Conservation (phyloP, 2,113 vertebrate genomes). For the Tetraodon nigroviridis region DNA sequence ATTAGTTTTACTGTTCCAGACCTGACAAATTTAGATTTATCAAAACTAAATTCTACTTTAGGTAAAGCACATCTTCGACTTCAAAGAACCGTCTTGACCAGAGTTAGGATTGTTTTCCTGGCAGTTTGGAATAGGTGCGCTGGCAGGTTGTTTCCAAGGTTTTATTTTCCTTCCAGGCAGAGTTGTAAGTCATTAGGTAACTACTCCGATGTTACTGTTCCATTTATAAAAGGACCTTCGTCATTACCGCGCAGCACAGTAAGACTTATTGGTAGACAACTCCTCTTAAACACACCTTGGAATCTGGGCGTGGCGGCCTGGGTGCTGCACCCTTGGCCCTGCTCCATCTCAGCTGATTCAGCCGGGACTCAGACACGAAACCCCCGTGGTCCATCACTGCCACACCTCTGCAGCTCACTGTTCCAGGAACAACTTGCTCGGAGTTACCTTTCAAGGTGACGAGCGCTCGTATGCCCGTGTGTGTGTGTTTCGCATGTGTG, state of each 20-base stretch:
- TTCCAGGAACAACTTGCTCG: not conserved
- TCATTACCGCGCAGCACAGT: too few species aligned
- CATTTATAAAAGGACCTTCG: not conserved
- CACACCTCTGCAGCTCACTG: conserved; percentile 1
- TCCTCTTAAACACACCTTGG: not conserved
- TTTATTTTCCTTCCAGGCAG: not conserved
- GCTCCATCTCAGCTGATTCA: too few species aligned
- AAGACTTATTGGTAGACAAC: too few species aligned
- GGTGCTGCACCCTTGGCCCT: not conserved
- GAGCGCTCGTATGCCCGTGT: not conserved
- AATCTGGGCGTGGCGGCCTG: not conserved
- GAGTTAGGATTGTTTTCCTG: too few species aligned
- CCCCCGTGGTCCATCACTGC: not conserved
- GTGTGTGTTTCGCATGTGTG: conserved; percentile 2
- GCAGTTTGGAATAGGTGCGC: too few species aligned
- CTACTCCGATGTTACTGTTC: not conserved
- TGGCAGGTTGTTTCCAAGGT: not conserved
- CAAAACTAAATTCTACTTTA: too few species aligned
- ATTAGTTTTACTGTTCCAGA: too few species aligned
- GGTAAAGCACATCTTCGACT: too few species aligned
- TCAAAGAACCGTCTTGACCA: too few species aligned
- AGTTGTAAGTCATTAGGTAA: not conserved
- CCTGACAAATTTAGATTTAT: too few species aligned
- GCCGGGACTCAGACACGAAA: too few species aligned
- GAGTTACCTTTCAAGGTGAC: too few species aligned